phyloP scores from a whole-genome alignment of 1,140 invertebrate species.

The Pentalonia nigronervosa region DNA sequence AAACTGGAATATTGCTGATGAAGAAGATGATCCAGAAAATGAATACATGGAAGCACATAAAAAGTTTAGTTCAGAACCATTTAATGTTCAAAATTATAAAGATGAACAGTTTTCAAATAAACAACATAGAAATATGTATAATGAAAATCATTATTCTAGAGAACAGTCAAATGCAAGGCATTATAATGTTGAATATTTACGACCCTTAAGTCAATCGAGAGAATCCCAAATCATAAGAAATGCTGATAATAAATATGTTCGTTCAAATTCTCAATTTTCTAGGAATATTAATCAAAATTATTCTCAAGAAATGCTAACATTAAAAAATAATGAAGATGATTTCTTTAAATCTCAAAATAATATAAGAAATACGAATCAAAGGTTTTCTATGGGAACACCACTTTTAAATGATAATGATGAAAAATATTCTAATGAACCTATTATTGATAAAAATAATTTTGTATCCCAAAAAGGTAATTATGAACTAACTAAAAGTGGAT shows the following conservation, averaged over 20 bases:
- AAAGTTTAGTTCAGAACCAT: conserved; percentile 51
- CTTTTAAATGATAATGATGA: not conserved
- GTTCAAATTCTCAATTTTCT: not conserved
- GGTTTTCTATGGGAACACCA: not conserved
- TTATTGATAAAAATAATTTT: conserved; percentile 21
- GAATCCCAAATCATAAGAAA: conserved; percentile 16
- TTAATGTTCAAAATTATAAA: conserved; percentile 14
- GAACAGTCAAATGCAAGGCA: not conserved
- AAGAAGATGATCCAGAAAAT: conserved; percentile 52
- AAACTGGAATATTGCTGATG: conserved; percentile 43
- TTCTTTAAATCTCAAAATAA: conserved; percentile 31
- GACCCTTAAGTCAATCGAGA: conserved; percentile 6
- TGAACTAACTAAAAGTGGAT: not conserved
- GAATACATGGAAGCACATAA: conserved; percentile 54
- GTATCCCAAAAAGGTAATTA: not conserved
- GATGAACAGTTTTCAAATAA: conserved; percentile 31
- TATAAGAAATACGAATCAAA: not conserved
- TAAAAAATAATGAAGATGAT: not conserved
- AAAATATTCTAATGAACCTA: conserved; percentile 6
- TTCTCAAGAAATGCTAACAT: not conserved
- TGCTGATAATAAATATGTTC: not conserved
- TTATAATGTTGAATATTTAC: not conserved
- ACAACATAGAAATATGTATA: conserved; percentile 4
- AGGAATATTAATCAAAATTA: conserved; percentile 13
- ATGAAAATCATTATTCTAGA: conserved; percentile 42